Evolutionary conservation across 2,113 vertebrate species (phyloP), one percentile per base, ranked within the genome.

Genomic region (Eretmochelys imbricata): DNA sequence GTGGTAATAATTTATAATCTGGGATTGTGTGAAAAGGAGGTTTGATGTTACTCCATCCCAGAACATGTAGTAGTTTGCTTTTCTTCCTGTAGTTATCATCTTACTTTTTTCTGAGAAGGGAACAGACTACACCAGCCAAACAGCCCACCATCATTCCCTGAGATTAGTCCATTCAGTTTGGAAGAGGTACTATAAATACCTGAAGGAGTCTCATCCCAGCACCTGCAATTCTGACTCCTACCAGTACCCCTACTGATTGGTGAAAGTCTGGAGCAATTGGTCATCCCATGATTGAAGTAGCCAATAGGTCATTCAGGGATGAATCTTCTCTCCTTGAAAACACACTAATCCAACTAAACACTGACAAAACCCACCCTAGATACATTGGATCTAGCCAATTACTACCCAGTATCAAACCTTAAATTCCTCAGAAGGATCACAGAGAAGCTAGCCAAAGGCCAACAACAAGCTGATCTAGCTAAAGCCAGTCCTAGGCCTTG

Each of bases 401-500:
- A 50, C 87, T 93, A 89, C 57, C 57, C 50, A 48, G 31, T 95
- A 89, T 93, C 94, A 93, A 96, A 54, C 83, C 84, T 72, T n/a
- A 72, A 72, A 22, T 72, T 10, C n/a, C 65, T 38, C 65, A 72
- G 20, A 20, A 88, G 90, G 24, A 93, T 97, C 84, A 87, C 48
- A 78, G 84, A 96, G 90, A 84, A 92, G 93, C 96, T 97, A 97
- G 94, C 96, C 96, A 96, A 97, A 96, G 96, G 94, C 93, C 96
- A 96, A 93, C 90, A 94, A 96, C 96, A 95, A 95, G 89, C 97
- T 96, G 97, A 96, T 97, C 94, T 94, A 95, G 93, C 89, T 97
- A 96, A 97, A 97, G 93, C 90, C 91, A 91, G 55, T 96, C 95
- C 96, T 93, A 95, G 87, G 96, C 93, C 48, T 87, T 95, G 95